Evolutionary conservation across 2,113 vertebrate genomes (phyloP).

Genomic region (Thomomys bottae): DNA sequence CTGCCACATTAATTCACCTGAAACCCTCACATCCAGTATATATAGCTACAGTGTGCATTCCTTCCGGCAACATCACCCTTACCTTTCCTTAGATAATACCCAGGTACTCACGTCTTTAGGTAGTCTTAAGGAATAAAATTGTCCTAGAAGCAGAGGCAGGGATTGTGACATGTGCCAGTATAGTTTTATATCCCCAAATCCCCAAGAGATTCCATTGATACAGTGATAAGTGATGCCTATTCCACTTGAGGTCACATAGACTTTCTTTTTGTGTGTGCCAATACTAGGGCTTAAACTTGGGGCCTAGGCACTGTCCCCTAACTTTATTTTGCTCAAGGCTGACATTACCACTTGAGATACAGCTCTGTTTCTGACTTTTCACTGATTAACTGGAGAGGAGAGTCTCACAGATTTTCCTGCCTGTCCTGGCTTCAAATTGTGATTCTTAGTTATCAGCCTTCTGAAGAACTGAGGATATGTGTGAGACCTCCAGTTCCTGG

Average conservation of each 20-base stretch:
- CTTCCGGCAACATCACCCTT: background rate
- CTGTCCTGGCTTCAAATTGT: no score
- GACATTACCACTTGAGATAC: no score
- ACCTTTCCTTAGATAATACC: background rate
- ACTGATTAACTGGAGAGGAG: no score
- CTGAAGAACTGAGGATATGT: no score
- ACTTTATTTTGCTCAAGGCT: no score
- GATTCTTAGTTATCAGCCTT: no score
- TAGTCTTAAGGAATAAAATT: background rate
- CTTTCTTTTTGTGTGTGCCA: background rate
- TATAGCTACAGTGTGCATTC: background rate
- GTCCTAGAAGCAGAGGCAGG: background rate
- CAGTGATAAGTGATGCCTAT: background rate
- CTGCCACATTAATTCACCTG: background rate
- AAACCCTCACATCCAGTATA: background rate
- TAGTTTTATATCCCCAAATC: background rate
- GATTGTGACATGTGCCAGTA: background rate
- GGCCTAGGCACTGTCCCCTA: no score
- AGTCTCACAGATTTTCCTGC: no score
- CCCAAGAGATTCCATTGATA: background rate
- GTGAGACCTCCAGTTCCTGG: no score
- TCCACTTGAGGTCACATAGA: background rate
- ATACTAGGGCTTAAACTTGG: no score
- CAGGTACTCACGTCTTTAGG: background rate
- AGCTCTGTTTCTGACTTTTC: no score